phyloP scores from a whole-genome alignment of 1,140 invertebrate species.

The Diachasma alloeum region DNA sequence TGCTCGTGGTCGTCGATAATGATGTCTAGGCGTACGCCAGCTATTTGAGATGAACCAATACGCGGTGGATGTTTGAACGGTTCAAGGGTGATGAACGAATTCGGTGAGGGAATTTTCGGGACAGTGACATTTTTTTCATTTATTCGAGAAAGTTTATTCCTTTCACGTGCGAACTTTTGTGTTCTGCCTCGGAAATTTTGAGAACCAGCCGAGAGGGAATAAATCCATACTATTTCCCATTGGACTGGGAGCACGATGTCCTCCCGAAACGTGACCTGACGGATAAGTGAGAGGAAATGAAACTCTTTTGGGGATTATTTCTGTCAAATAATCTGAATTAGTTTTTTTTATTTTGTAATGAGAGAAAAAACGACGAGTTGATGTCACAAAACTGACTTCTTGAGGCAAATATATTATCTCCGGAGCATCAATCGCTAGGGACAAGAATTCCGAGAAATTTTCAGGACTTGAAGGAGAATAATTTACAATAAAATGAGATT shows the following conservation, averaged over 20 bases:
- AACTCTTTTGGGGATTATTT: conserved; percentile 10
- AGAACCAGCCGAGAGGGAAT: conserved; percentile 40
- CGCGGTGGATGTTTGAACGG: not conserved
- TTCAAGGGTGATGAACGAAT: too few species aligned
- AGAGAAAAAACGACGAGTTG: too few species aligned
- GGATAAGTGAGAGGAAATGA: conserved; percentile 35
- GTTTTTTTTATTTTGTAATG: too few species aligned
- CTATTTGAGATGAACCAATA: not conserved
- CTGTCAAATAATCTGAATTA: too few species aligned
- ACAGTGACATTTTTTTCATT: not conserved
- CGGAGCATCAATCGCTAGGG: too few species aligned
- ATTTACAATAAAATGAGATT: too few species aligned
- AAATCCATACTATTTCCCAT: conserved; percentile 41
- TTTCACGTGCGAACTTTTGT: conserved; percentile 35
- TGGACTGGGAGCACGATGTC: conserved; percentile 34
- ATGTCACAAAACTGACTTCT: too few species aligned
- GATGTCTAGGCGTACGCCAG: not conserved
- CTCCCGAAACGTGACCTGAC: conserved; percentile 45
- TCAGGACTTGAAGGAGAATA: too few species aligned
- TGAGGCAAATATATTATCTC: too few species aligned
- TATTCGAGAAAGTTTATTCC: conserved; percentile 32
- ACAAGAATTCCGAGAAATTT: too few species aligned
- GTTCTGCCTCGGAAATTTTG: conserved; percentile 41
- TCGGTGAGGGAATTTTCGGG: not conserved
- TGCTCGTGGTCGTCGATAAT: not conserved